Evolutionary conservation across 2,797 vertebrate genomes (phyloP).

Genomic region (Poeciliopsis infans): DNA sequence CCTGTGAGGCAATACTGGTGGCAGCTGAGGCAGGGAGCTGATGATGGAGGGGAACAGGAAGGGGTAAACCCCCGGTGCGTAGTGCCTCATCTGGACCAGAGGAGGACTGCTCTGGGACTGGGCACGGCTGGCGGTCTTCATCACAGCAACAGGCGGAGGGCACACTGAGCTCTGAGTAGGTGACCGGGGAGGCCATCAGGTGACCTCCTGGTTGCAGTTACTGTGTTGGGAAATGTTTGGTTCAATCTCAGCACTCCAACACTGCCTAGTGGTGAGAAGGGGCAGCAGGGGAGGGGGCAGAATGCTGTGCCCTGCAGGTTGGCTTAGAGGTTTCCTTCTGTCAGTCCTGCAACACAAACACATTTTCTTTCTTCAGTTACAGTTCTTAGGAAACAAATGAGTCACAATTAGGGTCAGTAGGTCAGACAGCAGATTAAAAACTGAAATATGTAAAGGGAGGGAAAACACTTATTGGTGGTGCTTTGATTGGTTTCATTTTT

Average conservation of each 20-base stretch:
- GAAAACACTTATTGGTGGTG: too few relatives aligned
- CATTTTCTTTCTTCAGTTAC: not conserved
- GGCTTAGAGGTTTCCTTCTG: slow-evolving; percentile 23
- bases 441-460: not conserved
- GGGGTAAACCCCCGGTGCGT: slow-evolving; percentile 87
- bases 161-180: slow-evolving; percentile 54
- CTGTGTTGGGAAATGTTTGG: slow-evolving; percentile 44
- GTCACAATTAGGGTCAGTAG: not conserved
- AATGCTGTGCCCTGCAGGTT: not conserved
- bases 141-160: slow-evolving; percentile 67
- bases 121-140: slow-evolving; percentile 89
- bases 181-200: slow-evolving; percentile 66
- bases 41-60: slow-evolving; percentile 93
- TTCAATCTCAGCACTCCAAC: slow-evolving; percentile 50
- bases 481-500: not conserved
- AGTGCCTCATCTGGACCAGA: slow-evolving; percentile 92
- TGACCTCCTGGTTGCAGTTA: slow-evolving; percentile 55
- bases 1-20: slow-evolving; percentile 82
- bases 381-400: not conserved
- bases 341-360: slow-evolving; percentile 60
- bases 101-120: slow-evolving; percentile 86
- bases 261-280: slow-evolving; percentile 43
- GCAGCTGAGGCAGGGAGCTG: slow-evolving; percentile 86
- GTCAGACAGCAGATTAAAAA: not conserved
- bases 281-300: not conserved